These are phyloP conservation scores for human DNA, from an alignment of 2,113 vertebrate genomes.

Conservation along the genomic window DNA sequence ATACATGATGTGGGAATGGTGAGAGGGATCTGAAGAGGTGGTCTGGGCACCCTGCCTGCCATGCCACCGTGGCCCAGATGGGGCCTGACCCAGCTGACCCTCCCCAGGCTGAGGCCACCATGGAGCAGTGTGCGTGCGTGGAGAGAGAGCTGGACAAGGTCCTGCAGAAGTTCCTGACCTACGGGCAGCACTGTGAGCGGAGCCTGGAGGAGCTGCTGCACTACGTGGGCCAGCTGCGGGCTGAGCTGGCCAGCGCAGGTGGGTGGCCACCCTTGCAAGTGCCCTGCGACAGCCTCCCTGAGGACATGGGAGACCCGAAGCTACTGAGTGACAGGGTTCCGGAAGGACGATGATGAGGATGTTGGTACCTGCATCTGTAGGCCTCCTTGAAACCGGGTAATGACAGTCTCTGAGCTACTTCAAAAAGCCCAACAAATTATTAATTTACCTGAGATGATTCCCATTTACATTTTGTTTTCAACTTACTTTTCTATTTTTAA, in stretches of 20 bases:
- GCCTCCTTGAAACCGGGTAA: neutral
- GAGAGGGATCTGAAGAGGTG: neutral
- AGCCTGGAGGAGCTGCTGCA: conserved; percentile 91
- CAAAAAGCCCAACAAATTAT: neutral
- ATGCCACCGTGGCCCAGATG: neutral
- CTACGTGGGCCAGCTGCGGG: conserved; percentile 90
- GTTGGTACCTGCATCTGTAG: neutral
- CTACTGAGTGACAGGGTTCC: neutral
- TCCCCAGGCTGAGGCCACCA: conserved; percentile 62
- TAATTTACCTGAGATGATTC: neutral
- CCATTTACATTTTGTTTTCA: neutral
- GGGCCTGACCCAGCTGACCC: neutral
- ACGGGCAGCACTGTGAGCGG: conserved; percentile 92
- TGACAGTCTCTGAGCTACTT: neutral
- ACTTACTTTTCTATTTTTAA: neutral
- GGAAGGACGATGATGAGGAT: neutral
- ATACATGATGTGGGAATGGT: neutral
- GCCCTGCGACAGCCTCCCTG: neutral
- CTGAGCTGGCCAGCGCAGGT: conserved; percentile 90
- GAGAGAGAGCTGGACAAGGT: conserved; percentile 95
- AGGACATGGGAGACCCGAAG: neutral
- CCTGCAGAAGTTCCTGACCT: conserved; percentile 92
- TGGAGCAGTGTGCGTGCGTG: conserved; percentile 94
- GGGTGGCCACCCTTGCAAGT: neutral
- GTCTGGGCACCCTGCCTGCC: neutral